Evolutionary conservation across 1,140 invertebrate genomes (phyloP).

Genomic region (Scylla paramamosain): DNA sequence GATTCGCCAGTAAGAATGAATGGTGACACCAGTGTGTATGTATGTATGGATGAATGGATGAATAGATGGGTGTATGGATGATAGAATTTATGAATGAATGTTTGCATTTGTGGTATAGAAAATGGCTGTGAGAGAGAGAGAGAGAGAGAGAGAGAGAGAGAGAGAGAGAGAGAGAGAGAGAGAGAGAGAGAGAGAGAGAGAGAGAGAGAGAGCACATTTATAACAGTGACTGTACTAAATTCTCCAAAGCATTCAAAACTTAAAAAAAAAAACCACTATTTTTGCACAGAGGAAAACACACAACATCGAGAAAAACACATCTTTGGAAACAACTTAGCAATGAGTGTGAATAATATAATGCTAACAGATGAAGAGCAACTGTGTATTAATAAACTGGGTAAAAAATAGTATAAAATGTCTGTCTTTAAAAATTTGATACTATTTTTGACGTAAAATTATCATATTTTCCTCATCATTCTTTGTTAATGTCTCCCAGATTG

Average conservation of each 20-base stretch:
- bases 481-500: neutral
- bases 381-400: too few species aligned
- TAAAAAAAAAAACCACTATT: too few species aligned
- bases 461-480: neutral
- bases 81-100: neutral
- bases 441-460: neutral
- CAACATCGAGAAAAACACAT: too few species aligned
- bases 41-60: neutral
- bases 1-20: too few species aligned
- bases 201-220: neutral
- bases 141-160: conserved; percentile 8
- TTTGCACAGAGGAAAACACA: too few species aligned
- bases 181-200: conserved; percentile 18
- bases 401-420: neutral
- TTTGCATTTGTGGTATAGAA: neutral
- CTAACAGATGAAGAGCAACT: too few species aligned
- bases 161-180: conserved; percentile 14
- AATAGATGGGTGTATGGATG: neutral
- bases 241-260: too few species aligned
- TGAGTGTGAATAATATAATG: too few species aligned
- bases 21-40: neutral
- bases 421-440: neutral
- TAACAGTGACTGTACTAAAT: too few species aligned
- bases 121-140: neutral
- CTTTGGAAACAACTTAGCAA: too few species aligned